phyloP scores from a whole-genome alignment of 2,797 vertebrate species.

The Microchirus variegatus region DNA sequence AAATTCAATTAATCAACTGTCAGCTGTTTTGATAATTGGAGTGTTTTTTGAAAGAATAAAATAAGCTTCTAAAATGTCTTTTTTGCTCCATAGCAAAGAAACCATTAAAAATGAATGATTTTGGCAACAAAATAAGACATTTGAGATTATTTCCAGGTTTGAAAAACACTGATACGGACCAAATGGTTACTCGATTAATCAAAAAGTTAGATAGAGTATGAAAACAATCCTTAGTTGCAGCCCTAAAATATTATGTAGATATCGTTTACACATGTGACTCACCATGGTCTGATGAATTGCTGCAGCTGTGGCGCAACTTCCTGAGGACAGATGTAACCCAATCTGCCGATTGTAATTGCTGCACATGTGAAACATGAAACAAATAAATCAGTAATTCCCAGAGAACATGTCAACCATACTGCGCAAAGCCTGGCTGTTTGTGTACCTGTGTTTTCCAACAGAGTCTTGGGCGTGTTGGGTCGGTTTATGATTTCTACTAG shows the following conservation, averaged over 20 bases:
- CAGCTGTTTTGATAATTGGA: no score
- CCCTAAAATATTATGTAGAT: background rate
- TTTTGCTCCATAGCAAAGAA: no score
- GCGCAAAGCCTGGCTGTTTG: background rate
- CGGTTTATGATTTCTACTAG: slow-evolving; percentile 96
- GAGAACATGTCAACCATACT: background rate
- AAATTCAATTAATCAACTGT: no score
- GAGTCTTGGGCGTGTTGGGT: slow-evolving; percentile 94
- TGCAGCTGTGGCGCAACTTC: slow-evolving; percentile 94
- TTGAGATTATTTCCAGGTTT: no score
- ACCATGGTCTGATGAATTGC: slow-evolving; percentile 95
- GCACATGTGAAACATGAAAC: slow-evolving; percentile 7
- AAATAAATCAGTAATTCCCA: background rate
- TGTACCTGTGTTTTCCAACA: slow-evolving; percentile 94
- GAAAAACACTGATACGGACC: no score
- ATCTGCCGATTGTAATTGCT: slow-evolving; percentile 95
- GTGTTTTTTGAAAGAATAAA: no score
- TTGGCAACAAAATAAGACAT: no score
- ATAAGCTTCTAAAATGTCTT: no score
- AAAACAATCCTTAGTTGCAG: no score
- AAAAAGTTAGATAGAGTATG: no score
- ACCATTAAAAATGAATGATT: no score
- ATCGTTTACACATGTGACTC: slow-evolving; percentile 47
- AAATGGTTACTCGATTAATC: no score
- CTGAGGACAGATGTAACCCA: slow-evolving; percentile 95